These are phyloP conservation scores for Mystacornis crossleyi DNA, from an alignment of 2,113 vertebrate species.

Conservation along the genomic window DNA sequence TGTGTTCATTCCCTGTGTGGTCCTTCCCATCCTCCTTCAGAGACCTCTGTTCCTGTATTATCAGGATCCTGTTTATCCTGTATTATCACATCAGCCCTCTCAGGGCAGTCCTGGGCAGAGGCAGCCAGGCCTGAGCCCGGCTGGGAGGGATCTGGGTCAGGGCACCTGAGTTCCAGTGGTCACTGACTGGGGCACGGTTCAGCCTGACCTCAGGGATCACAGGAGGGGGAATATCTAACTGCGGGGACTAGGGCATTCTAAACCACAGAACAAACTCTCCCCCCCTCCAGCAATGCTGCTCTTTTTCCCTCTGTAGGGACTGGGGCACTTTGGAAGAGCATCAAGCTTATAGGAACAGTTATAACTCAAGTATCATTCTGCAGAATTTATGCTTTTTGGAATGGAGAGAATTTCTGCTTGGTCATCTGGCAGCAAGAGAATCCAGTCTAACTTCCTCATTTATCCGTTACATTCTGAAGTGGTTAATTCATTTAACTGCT, in stretches of 20 bases:
- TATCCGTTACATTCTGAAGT: neutral
- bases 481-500: neutral
- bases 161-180: neutral
- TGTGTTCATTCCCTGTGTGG: neutral
- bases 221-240: neutral
- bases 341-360: neutral
- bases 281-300: neutral
- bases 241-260: neutral
- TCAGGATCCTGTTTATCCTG: no score
- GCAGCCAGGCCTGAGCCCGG: neutral
- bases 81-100: neutral
- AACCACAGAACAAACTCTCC: neutral
- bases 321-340: neutral
- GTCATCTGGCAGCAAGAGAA: neutral
- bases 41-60: neutral
- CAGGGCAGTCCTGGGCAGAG: neutral
- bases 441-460: neutral
- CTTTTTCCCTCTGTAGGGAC: rapidly evolving
- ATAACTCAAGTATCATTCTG: neutral
- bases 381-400: neutral
- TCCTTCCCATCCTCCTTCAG: neutral
- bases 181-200: neutral
- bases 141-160: neutral
- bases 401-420: neutral
- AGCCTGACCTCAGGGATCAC: neutral